Base-by-base conservation (phyloP, 2,113 vertebrate species). In the Isichthys henryi region DNA sequence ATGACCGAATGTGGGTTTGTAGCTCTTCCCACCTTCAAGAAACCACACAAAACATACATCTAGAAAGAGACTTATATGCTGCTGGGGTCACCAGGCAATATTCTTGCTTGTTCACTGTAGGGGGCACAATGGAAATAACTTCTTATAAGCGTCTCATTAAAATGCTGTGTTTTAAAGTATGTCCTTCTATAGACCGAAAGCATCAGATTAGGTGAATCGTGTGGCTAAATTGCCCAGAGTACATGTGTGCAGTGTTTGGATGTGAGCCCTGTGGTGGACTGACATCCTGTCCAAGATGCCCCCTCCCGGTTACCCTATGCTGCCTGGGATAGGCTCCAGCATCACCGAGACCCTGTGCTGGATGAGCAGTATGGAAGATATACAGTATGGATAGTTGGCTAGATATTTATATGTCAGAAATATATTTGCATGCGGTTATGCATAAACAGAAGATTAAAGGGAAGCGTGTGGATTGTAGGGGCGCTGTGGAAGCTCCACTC, bases 401-500 rank as follows among this genome's bases (percentile, higher is more conserved):
- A 4, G 11, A 80, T 80, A 43, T 80, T 80, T 80, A 19, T 80
- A 80, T 43, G 35, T 43, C 74, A 39, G 35, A 17, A 87, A 87
- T 35, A 53, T 35, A 53, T 87, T 56, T 87, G 56, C 87, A 84
- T 89, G 45, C 35, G 17, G 88, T 53, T 85, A 56, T 49, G 39
- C 52, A 27, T 84, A 84, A 85, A 89, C 39, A 82, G 77, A n/a
- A 62, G 5, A 89, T 84, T 89, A 31, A 43, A 66, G 17, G 53
- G n/a, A 89, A 58, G n/a, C 27, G 50, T 17, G 56, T 83, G 74
- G 35, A 46, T 31, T 50, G 35, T 50, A 10, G 31, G 88, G 74
- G 77, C 77, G 80, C 39, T 58, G 88, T 84, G 52, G 50, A 53
- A 89, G 66, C 49, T 50, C 49, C 48, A 31, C 21, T 87, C 62